These are phyloP conservation scores for Dasysyrphus albostriatus DNA, from an alignment of 2,888 invertebrate genomes.

Conservation along the genomic window DNA sequence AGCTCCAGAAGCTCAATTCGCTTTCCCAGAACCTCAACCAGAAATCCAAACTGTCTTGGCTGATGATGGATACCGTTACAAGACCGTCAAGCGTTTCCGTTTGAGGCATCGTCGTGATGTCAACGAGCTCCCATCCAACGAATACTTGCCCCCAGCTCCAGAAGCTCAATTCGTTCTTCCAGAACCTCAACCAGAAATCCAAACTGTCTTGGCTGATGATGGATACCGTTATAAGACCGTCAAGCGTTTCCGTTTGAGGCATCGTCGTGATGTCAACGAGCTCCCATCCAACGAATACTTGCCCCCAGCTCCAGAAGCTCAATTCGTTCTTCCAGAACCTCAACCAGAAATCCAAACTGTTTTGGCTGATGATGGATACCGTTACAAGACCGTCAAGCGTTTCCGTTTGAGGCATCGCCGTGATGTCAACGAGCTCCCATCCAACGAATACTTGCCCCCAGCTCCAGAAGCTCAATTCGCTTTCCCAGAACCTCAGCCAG, in stretches of 20 bases:
- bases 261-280: slow-evolving; percentile 80
- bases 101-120: slow-evolving; percentile 78
- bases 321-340: no score
- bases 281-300: slow-evolving; percentile 77
- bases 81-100: slow-evolving; percentile 78
- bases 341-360: slow-evolving; percentile 63
- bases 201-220: slow-evolving; percentile 67
- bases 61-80: slow-evolving; percentile 78
- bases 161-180: background rate
- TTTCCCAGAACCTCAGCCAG: background rate
- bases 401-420: slow-evolving; percentile 54
- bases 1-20: slow-evolving; percentile 62
- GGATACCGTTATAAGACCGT: slow-evolving; percentile 79
- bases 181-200: slow-evolving; percentile 56
- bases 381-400: slow-evolving; percentile 79
- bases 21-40: slow-evolving; percentile 42
- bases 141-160: slow-evolving; percentile 76
- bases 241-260: slow-evolving; percentile 75
- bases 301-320: slow-evolving; percentile 53
- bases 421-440: no score
- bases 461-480: slow-evolving; percentile 62
- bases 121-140: slow-evolving; percentile 77
- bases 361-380: slow-evolving; percentile 76
- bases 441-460: no score
- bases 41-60: slow-evolving; percentile 69